These are phyloP conservation scores for Kryptolebias ocellatus DNA, from an alignment of 2,797 vertebrate species.

Conservation along the genomic window DNA sequence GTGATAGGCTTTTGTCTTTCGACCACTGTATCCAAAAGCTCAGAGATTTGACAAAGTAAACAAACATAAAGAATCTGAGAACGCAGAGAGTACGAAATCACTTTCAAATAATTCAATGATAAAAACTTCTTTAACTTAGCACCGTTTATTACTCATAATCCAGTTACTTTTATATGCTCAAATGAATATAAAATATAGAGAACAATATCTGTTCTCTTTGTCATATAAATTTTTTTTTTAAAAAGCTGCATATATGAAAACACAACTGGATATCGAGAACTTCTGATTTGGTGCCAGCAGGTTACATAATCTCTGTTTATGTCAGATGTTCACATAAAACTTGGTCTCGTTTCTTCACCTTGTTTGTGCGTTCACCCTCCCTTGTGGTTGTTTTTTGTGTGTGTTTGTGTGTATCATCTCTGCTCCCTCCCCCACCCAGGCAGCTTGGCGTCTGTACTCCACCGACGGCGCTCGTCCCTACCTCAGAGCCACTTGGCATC, in stretches of 20 bases:
- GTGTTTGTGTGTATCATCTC: slow-evolving; percentile 69
- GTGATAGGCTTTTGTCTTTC: no score
- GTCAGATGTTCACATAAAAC: slow-evolving; percentile 40
- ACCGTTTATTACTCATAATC: no score
- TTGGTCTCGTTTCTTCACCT: slow-evolving; percentile 43
- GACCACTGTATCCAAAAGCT: no score
- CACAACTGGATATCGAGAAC: neutral
- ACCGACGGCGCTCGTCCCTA: slow-evolving; percentile 85
- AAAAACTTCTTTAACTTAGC: no score
- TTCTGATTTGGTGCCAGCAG: slow-evolving; percentile 46
- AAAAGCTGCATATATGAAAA: neutral
- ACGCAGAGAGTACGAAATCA: no score
- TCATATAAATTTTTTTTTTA: neutral
- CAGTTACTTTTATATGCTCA: no score
- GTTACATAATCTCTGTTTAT: slow-evolving; percentile 23
- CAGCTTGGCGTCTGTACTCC: slow-evolving; percentile 90
- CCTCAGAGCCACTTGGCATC: slow-evolving; percentile 89
- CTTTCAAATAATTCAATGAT: no score
- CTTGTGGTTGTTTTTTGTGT: slow-evolving; percentile 42
- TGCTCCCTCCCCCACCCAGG: slow-evolving; percentile 75
- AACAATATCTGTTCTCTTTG: neutral
- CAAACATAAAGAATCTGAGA: no score
- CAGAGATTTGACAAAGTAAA: no score
- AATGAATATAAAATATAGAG: neutral
- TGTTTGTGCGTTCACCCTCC: slow-evolving; percentile 52